Conservation (phyloP, 2,888 invertebrate species). For the Latheticus oryzae region DNA sequence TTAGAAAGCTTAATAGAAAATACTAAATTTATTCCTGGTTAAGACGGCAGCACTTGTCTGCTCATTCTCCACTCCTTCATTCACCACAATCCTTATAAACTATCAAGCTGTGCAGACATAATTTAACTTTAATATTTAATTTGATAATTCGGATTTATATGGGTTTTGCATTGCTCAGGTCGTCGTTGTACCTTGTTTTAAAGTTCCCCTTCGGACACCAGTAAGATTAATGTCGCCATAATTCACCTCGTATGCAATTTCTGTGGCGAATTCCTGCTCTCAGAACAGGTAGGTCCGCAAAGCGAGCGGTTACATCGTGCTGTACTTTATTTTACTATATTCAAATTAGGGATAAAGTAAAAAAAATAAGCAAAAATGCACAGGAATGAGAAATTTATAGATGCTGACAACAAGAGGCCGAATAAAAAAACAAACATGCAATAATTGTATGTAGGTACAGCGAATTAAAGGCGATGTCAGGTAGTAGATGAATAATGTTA, state of each 20-base stretch:
- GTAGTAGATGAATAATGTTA: slow-evolving; percentile 27
- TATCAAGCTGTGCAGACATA: slow-evolving; percentile 33
- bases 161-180: slow-evolving; percentile 40
- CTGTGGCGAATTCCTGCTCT: slow-evolving; percentile 51
- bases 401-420: slow-evolving; percentile 36
- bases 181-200: slow-evolving; percentile 38
- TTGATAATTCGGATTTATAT: slow-evolving; percentile 50
- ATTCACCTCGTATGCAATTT: slow-evolving; percentile 50
- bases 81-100: slow-evolving; percentile 21
- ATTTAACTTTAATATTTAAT: slow-evolving; percentile 44
- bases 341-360: slow-evolving; percentile 39
- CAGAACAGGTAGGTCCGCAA: slow-evolving; percentile 46
- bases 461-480: slow-evolving; percentile 30
- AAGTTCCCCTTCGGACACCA: slow-evolving; percentile 49
- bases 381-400: slow-evolving; percentile 42
- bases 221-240: slow-evolving; percentile 50
- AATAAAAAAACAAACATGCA: slow-evolving; percentile 30
- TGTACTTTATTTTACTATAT: slow-evolving; percentile 43
- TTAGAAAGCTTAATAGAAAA: too few relatives aligned
- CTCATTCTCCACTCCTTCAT: neutral
- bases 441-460: slow-evolving; percentile 33
- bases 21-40: neutral
- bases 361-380: slow-evolving; percentile 34
- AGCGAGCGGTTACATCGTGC: slow-evolving; percentile 33
- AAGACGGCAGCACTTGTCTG: slow-evolving; percentile 2